Percentiles rank a stretch among this genome's conserved stretches.
phyloP scores from a whole-genome alignment of 2,797 vertebrate genomes.

The Gephyroberyx darwinii region DNA sequence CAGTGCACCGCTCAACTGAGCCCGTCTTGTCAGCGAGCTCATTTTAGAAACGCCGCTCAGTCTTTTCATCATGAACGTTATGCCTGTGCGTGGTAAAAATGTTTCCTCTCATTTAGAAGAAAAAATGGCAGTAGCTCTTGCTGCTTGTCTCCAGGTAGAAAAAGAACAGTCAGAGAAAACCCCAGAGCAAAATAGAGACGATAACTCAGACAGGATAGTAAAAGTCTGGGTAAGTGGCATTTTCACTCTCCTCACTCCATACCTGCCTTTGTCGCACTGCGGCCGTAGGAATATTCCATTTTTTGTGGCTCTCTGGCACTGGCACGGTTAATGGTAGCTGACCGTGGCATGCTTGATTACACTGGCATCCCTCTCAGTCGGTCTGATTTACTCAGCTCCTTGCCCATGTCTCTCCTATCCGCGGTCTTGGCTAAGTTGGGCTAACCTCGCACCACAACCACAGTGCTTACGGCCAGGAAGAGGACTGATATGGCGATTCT shows the following conservation, averaged over 20 bases:
- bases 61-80: constrained; percentile 79
- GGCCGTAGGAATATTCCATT: constrained; percentile 56
- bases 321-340: constrained; percentile 85
- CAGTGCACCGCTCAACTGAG: constrained; percentile 86
- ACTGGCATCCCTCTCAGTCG: constrained; percentile 84
- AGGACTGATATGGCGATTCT: constrained; percentile 82
- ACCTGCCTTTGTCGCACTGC: constrained; percentile 75
- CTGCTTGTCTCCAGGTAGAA: constrained; percentile 80
- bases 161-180: constrained; percentile 39
- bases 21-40: constrained; percentile 84
- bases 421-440: constrained; percentile 73
- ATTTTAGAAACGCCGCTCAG: constrained; percentile 84
- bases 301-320: constrained; percentile 70
- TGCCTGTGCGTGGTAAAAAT: constrained; percentile 77
- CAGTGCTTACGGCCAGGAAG: constrained; percentile 79
- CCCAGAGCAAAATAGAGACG: constrained; percentile 47
- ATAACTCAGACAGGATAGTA: constrained; percentile 66
- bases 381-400: constrained; percentile 73
- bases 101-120: constrained; percentile 77
- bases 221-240: constrained; percentile 77
- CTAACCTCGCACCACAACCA: constrained; percentile 83
- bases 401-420: constrained; percentile 59
- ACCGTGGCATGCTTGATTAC: constrained; percentile 85
- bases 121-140: constrained; percentile 78
- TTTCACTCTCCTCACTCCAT: constrained; percentile 74